Base-by-base conservation (phyloP, 2,113 vertebrate genomes). In the Cyphomyrus plagiostoma region DNA sequence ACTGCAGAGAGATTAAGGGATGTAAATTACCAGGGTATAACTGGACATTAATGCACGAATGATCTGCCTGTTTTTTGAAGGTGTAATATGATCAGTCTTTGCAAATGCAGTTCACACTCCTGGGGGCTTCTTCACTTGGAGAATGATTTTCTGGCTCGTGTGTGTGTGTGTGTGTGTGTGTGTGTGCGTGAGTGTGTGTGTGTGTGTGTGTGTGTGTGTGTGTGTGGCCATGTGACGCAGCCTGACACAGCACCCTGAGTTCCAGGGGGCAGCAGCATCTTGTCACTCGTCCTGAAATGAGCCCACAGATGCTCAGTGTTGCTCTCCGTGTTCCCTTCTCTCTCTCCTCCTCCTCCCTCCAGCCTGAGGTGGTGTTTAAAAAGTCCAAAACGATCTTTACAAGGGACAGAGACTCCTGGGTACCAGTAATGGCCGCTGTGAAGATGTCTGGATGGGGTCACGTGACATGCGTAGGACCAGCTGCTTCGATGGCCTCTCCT, bases 61-160 rank as follows among this genome's bases (percentile, higher is more conserved):
- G 74, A 80, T 80, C 74, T 80, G 35, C 30, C 74, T 80, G 74
- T 19, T 80, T 80, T 70, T 80, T 80, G 74, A 80, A 80, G 74
- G 74, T 80, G 74, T 42, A 80, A 42, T 80, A 35, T 80, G 74
- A 80, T 80, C 62, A 30, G 62, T 30, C 8, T 21, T 23, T 86
- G n/a, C 9, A 30, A 23, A 50, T 84, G 49, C 84, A 26, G 46
- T 50, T 86, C 26, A 87, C 30, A 35, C 49, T 30, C 85, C 15
- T 52, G 30, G 2, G n/a, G 50, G 5, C 30, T 15, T 2, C 15
- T 15, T 19, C 2, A 4, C 74, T 80, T 39, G 30, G 15, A 80
- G 74, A 80, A 35, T 42, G 74, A 70, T 70, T 80, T 19, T 17
- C 74, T 80, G 74, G 74, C 35, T 42, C 6, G 5, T 39, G 74